Percentiles rank a stretch among this genome's conserved stretches.
phyloP scores from a whole-genome alignment of 2,888 invertebrate genomes.

The Sinopyrophorus schimmeli region DNA sequence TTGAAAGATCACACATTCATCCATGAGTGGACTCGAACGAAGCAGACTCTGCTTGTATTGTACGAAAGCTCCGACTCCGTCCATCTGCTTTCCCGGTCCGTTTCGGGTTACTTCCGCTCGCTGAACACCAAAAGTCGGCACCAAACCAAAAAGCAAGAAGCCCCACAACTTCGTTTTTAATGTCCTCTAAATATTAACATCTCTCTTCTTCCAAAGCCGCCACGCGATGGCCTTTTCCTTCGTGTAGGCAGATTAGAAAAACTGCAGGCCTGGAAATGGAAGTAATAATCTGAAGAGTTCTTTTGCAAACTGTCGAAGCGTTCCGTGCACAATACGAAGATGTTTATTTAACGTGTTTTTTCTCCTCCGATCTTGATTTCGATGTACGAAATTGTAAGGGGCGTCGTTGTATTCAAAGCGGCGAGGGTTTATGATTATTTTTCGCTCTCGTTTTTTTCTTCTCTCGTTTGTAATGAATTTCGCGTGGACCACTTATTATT shows the following conservation, averaged over 20 bases:
- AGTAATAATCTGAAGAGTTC: conserved; percentile 38
- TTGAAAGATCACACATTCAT: conserved; percentile 38
- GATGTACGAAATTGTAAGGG: conserved; percentile 17
- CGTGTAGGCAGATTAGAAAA: conserved; percentile 29
- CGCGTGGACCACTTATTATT: conserved; percentile 46
- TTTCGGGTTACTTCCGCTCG: conserved; percentile 57
- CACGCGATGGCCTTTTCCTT: conserved; percentile 8
- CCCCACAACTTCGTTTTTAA: conserved; percentile 32
- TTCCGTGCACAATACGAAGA: conserved; percentile 39
- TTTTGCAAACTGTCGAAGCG: conserved; percentile 40
- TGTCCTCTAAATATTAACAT: conserved; percentile 28
- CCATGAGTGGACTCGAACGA: conserved; percentile 38
- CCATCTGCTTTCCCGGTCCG: conserved; percentile 52
- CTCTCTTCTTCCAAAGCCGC: conserved; percentile 23
- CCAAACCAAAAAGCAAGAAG: conserved; percentile 37
- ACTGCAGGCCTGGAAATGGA: conserved; percentile 36
- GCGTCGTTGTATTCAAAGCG: conserved; percentile 11
- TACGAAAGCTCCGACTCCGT: conserved; percentile 36
- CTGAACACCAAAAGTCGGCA: conserved; percentile 45
- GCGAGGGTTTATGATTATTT: conserved; percentile 15
- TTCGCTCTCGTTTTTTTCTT: conserved; percentile 13
- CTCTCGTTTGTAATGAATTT: conserved; percentile 20
- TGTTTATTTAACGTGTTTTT: conserved; percentile 29
- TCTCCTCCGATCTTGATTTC: conserved; percentile 28
- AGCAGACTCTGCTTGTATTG: conserved; percentile 32